These are phyloP conservation scores for Formicarius rufipectus DNA, from an alignment of 2,113 vertebrate species.

Conservation along the genomic window DNA sequence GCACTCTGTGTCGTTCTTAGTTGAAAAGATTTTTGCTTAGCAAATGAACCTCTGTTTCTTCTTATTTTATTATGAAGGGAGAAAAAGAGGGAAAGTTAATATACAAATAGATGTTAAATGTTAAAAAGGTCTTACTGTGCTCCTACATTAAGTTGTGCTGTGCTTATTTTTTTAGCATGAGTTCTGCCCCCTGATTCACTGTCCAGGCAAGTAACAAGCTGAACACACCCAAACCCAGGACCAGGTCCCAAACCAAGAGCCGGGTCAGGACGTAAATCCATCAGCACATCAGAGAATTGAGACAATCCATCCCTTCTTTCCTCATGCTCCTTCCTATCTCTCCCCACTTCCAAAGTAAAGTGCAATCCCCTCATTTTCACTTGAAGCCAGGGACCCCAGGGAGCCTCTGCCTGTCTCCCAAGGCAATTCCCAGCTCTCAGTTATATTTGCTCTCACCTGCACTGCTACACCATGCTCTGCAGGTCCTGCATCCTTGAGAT, in stretches of 20 bases:
- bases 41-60: not conserved
- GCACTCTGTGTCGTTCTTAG: not conserved
- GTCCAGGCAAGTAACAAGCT: not conserved
- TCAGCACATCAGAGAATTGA: accelerated
- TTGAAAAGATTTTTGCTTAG: not conserved
- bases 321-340: not conserved
- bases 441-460: not conserved
- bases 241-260: not conserved
- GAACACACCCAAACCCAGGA: not conserved
- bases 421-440: not conserved
- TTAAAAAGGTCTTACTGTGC: not conserved
- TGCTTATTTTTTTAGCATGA: not conserved
- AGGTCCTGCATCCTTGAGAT: not conserved
- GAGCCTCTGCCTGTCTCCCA: not conserved
- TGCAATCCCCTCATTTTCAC: not conserved
- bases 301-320: not conserved
- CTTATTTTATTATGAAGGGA: not conserved
- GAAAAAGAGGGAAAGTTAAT: not conserved
- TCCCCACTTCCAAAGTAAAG: not conserved
- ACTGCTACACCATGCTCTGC: not conserved
- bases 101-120: not conserved
- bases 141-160: not conserved
- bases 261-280: not conserved
- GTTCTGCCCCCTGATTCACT: not conserved
- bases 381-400: not conserved